A percentile compares a stretch with the other conserved stretches of the same genome.
phyloP scores from a whole-genome alignment of 2,797 vertebrate genomes.

The Eupleurogrammus muticus region DNA sequence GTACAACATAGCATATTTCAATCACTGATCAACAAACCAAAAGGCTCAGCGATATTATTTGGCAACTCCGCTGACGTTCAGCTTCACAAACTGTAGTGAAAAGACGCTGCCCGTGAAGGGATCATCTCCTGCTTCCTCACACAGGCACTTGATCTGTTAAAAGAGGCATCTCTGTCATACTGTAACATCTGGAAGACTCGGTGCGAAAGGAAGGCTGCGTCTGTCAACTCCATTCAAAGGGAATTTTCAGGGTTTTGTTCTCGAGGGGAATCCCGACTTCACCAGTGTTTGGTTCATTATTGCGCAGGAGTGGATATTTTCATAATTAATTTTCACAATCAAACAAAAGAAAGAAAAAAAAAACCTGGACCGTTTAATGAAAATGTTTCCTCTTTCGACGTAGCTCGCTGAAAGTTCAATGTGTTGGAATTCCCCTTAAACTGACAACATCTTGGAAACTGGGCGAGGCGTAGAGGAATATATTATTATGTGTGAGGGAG shows the following conservation, averaged over 20 bases:
- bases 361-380: not conserved
- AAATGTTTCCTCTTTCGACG: slow-evolving; percentile 10
- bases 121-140: slow-evolving; percentile 39
- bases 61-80: slow-evolving; percentile 35
- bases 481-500: slow-evolving; percentile 13
- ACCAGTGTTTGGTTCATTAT: slow-evolving; percentile 7
- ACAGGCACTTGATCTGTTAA: slow-evolving; percentile 74
- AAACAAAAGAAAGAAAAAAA: slow-evolving; percentile 1
- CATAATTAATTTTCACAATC: slow-evolving; percentile 20
- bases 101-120: slow-evolving; percentile 30
- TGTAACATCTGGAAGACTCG: slow-evolving; percentile 64
- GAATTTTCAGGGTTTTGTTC: slow-evolving; percentile 13
- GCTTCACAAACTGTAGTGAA: slow-evolving; percentile 53
- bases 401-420: slow-evolving; percentile 5
- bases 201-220: slow-evolving; percentile 39
- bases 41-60: slow-evolving; percentile 23
- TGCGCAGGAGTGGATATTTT: slow-evolving; percentile 7
- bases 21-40: slow-evolving; percentile 1
- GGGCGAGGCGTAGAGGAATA: not conserved
- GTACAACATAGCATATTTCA: slow-evolving; percentile 37
- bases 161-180: slow-evolving; percentile 53
- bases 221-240: slow-evolving; percentile 23
- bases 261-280: slow-evolving; percentile 26
- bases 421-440: slow-evolving; percentile 25
- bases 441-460: slow-evolving; percentile 5